These are phyloP conservation scores for Anthrax anthrax DNA, from an alignment of 2,888 invertebrate genomes.

Conservation along the genomic window DNA sequence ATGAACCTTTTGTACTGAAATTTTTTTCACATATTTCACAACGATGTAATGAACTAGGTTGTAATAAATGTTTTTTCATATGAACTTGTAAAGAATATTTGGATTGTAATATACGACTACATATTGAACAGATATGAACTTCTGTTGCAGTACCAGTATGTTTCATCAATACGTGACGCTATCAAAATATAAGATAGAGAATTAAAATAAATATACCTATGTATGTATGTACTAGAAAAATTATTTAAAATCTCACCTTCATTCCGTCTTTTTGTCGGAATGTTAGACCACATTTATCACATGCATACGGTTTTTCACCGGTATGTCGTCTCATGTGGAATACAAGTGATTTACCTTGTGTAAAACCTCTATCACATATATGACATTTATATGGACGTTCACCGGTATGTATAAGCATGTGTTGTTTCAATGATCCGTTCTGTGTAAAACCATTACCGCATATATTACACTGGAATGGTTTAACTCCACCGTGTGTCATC, in stretches of 20 bases:
- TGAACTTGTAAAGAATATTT: conserved; percentile 19
- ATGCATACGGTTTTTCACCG: conserved; percentile 26
- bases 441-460: conserved; percentile 26
- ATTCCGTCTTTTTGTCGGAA: conserved; percentile 28
- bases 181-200: background rate
- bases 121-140: conserved; percentile 19
- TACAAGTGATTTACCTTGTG: conserved; percentile 24
- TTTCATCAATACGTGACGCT: conserved; percentile 21
- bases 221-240: background rate
- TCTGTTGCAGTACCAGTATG: conserved; percentile 15
- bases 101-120: conserved; percentile 17
- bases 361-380: conserved; percentile 23
- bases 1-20: conserved; percentile 10
- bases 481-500: conserved; percentile 23
- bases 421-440: conserved; percentile 25
- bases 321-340: conserved; percentile 27
- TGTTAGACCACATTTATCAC: conserved; percentile 21
- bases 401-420: conserved; percentile 25
- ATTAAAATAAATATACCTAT: background rate
- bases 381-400: conserved; percentile 24
- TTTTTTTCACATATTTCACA: conserved; percentile 17
- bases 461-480: conserved; percentile 20
- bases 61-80: conserved; percentile 20
- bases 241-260: conserved; percentile 15
- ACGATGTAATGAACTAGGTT: conserved; percentile 29